Conservation (phyloP, 2,797 vertebrate genomes). For the Enteromius viviparus region DNA sequence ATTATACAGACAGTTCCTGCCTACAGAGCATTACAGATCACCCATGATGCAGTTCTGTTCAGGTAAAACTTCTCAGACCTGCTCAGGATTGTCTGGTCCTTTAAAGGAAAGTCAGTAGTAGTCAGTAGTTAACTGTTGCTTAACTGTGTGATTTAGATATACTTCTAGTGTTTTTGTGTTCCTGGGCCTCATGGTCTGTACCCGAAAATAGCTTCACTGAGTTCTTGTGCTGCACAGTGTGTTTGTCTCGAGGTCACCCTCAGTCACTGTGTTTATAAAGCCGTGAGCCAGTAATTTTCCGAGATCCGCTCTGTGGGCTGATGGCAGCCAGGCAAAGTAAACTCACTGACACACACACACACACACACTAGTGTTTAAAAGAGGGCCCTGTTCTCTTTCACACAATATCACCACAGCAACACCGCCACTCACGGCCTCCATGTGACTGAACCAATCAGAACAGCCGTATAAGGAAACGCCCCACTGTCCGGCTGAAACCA, state of each 20-base stretch:
- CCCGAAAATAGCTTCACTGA: slow-evolving; percentile 20
- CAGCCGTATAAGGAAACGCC: slow-evolving; percentile 12
- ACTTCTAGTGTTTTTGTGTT: not conserved
- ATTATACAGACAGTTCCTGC: not conserved
- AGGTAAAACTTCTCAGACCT: too few species aligned
- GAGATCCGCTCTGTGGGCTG: slow-evolving; percentile 22
- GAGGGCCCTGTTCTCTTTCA: slow-evolving; percentile 42
- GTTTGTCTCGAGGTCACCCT: slow-evolving; percentile 31
- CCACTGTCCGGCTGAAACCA: slow-evolving; percentile 4
- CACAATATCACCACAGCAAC: slow-evolving; percentile 51
- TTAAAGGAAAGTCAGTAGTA: not conserved
- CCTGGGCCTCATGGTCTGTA: not conserved
- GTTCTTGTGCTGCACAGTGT: slow-evolving; percentile 27
- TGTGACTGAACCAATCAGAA: slow-evolving; percentile 36
- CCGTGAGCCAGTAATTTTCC: slow-evolving; percentile 53
- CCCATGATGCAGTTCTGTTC: not conserved
- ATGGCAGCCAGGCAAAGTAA: slow-evolving; percentile 39
- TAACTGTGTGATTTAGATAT: not conserved
- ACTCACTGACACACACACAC: slow-evolving; percentile 27
- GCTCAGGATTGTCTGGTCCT: too few species aligned
- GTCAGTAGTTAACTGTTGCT: not conserved
- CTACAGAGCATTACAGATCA: not conserved
- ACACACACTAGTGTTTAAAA: slow-evolving; percentile 34
- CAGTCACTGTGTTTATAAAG: slow-evolving; percentile 50
- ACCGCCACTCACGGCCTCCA: slow-evolving; percentile 36